Percentiles rank a stretch among this genome's conserved stretches.
These are phyloP conservation scores for Lytechinus variegatus DNA, from an alignment of 35 echinoderm and acorn worm genomes.

Conservation along the genomic window DNA sequence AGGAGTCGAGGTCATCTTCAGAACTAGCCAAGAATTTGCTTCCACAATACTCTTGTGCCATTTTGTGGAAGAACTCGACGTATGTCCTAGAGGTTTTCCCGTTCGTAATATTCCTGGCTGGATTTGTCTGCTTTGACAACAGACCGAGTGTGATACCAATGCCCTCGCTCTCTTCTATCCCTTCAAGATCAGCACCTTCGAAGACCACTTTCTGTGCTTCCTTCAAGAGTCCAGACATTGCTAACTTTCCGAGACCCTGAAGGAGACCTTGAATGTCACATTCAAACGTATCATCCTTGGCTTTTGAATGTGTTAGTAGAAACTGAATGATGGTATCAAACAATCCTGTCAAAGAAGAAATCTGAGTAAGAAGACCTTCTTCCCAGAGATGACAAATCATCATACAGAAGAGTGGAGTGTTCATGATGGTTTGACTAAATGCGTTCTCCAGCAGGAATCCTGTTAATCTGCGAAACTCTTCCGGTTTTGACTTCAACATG, in stretches of 20 bases:
- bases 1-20: not conserved
- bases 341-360: not conserved
- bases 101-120: not conserved
- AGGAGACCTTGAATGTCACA: constrained; percentile 9
- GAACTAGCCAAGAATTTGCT: not conserved
- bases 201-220: not conserved
- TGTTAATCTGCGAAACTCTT: not conserved
- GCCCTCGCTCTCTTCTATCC: not conserved
- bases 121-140: not conserved
- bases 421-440: not conserved
- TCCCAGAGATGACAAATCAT: constrained; percentile 41
- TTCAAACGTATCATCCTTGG: constrained; percentile 6
- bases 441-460: not conserved
- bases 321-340: constrained; percentile 23
- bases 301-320: not conserved
- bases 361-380: not conserved
- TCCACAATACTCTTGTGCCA: constrained; percentile 36
- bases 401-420: constrained; percentile 9
- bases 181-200: constrained; percentile 2
- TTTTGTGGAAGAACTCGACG: constrained; percentile 38
- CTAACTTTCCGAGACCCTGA: not conserved
- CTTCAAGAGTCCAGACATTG: not conserved
- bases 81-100: constrained; percentile 23
- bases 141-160: constrained; percentile 9
- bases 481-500: not conserved